These are phyloP conservation scores for Hyaena hyaena DNA, from an alignment of 2,113 vertebrate species.

Conservation along the genomic window DNA sequence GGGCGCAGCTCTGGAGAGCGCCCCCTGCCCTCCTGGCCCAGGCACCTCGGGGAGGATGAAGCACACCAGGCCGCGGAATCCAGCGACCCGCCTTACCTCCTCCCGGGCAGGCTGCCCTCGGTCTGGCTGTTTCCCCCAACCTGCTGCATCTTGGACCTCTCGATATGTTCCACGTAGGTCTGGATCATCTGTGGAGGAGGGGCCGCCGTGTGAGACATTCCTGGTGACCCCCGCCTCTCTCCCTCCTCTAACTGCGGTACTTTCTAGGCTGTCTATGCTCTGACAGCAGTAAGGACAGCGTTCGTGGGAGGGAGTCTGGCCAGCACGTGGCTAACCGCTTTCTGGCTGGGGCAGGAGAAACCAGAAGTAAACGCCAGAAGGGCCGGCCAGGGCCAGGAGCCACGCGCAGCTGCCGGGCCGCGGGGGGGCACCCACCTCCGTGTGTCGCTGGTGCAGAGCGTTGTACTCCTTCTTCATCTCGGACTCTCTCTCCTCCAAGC, in stretches of 20 bases:
- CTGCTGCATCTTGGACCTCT: constrained; percentile 97
- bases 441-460: constrained; percentile 97
- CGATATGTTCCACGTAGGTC: constrained; percentile 98
- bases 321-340: not conserved
- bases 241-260: rapidly evolving
- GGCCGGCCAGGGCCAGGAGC: not conserved
- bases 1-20: not conserved
- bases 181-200: constrained; percentile 95
- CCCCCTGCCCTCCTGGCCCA: not conserved
- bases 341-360: not conserved
- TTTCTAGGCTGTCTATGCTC: not conserved
- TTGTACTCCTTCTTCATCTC: constrained; percentile 99
- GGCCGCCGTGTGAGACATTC: not conserved
- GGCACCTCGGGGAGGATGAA: no score
- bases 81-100: constrained; percentile 88
- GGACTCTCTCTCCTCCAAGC: constrained; percentile 96
- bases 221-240: not conserved
- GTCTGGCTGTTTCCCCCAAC: constrained; percentile 92
- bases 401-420: rapidly evolving
- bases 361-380: not conserved
- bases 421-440: constrained; percentile 89
- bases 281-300: not conserved
- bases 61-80: not conserved
- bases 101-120: constrained; percentile 91
- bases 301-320: no score